Conservation (phyloP, 2,113 vertebrate genomes). For the Junco hyemalis region DNA sequence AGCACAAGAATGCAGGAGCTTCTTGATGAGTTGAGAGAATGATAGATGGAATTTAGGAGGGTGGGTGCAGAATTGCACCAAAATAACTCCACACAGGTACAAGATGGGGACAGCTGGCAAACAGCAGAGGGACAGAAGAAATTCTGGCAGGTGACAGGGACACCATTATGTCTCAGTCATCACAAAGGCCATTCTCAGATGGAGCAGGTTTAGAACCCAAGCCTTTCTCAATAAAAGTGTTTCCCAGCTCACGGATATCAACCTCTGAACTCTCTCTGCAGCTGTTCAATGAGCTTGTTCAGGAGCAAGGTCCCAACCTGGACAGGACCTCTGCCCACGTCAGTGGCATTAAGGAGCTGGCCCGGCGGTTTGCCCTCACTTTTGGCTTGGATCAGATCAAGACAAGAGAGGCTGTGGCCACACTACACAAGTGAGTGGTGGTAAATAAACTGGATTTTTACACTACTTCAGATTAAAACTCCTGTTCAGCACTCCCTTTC, state of each 20-base stretch:
- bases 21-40: neutral
- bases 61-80: neutral
- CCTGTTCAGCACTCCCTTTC: neutral
- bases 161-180: neutral
- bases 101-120: neutral
- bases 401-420: conserved; percentile 96
- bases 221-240: neutral
- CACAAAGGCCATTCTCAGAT: rapidly evolving
- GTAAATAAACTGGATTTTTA: conserved; percentile 46
- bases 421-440: conserved; percentile 93
- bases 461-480: neutral
- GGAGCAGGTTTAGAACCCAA: neutral
- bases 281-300: conserved; percentile 97
- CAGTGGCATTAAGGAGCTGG: conserved; percentile 96
- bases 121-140: neutral
- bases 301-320: conserved; percentile 96
- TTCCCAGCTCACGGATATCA: neutral
- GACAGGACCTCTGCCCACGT: conserved; percentile 97
- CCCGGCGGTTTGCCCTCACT: conserved; percentile 95
- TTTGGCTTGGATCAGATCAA: conserved; percentile 99
- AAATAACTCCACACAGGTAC: neutral
- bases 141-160: neutral
- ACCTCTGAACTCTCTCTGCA: conserved; percentile 51
- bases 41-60: neutral
- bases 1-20: neutral